Evolutionary conservation across 1,140 invertebrate genomes (phyloP).

Genomic region (Bradysia coprophila): DNA sequence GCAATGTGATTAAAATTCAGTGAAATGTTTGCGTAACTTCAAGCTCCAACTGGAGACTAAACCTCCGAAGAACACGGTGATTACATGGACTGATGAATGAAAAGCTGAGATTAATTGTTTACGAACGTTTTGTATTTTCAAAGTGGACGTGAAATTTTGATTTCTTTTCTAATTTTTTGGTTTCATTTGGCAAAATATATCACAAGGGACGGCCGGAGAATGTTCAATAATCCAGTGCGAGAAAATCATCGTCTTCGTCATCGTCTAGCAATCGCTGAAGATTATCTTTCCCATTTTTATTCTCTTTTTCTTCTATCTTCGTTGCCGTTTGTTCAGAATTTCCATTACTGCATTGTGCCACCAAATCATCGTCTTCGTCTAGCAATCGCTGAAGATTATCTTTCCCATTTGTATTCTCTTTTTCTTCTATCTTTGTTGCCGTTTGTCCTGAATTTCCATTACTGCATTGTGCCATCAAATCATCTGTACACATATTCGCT

Average conservation of each 20-base stretch:
- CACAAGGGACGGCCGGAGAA: too few species aligned
- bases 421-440: constrained; percentile 22
- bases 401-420: constrained; percentile 4
- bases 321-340: constrained; percentile 22
- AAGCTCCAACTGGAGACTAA: too few species aligned
- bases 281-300: constrained; percentile 4
- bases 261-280: constrained; percentile 19
- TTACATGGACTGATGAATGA: too few species aligned
- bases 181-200: too few species aligned
- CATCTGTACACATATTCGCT: not conserved
- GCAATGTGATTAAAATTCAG: too few species aligned
- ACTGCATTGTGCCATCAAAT: constrained; percentile 20
- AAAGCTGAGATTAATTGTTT: too few species aligned
- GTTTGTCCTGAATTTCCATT: constrained; percentile 17
- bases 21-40: too few species aligned
- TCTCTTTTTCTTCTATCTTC: constrained; percentile 14
- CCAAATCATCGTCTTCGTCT: constrained; percentile 4
- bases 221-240: too few species aligned
- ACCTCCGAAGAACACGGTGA: too few species aligned
- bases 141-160: too few species aligned
- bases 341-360: constrained; percentile 21
- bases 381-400: constrained; percentile 1
- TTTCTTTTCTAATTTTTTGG: too few species aligned
- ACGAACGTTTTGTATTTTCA: too few species aligned
- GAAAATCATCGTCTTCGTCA: constrained; percentile 24